phyloP scores from a whole-genome alignment of 2,113 vertebrate genomes.

The Pollachius pollachius region DNA sequence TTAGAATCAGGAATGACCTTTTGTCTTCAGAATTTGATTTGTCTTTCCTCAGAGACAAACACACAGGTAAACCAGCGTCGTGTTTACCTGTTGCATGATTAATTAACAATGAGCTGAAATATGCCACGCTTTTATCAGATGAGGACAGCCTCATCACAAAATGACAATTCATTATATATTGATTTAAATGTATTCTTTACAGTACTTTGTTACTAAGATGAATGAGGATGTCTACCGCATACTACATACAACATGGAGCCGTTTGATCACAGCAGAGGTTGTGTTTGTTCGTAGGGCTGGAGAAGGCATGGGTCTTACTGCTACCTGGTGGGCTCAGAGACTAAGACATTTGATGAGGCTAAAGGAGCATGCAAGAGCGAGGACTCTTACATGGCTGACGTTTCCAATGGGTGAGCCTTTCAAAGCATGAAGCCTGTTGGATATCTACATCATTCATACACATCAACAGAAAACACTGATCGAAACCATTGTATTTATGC shows the following conservation, averaged over 20 bases:
- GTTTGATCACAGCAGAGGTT: neutral
- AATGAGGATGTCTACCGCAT: no score
- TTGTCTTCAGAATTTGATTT: no score
- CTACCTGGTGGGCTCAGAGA: constrained; percentile 80
- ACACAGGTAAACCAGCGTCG: no score
- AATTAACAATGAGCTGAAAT: no score
- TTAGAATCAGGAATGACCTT: no score
- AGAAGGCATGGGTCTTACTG: constrained; percentile 86
- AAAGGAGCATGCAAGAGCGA: constrained; percentile 77
- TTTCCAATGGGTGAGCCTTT: constrained; percentile 80
- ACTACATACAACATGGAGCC: neutral
- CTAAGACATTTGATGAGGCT: constrained; percentile 82
- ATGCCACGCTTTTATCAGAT: no score
- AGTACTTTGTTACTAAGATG: no score
- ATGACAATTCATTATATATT: no score
- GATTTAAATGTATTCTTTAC: no score
- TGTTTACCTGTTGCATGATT: no score
- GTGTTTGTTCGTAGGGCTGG: constrained; percentile 81
- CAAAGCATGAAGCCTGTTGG: constrained; percentile 4
- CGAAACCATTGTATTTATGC: neutral
- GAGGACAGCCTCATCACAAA: no score
- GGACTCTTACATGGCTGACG: constrained; percentile 77
- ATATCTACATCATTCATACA: neutral
- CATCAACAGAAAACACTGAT: neutral
- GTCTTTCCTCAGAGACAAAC: no score